Evolutionary conservation across 1,140 invertebrate genomes (phyloP).

Genomic region (Pemphigus obesinymphae): DNA sequence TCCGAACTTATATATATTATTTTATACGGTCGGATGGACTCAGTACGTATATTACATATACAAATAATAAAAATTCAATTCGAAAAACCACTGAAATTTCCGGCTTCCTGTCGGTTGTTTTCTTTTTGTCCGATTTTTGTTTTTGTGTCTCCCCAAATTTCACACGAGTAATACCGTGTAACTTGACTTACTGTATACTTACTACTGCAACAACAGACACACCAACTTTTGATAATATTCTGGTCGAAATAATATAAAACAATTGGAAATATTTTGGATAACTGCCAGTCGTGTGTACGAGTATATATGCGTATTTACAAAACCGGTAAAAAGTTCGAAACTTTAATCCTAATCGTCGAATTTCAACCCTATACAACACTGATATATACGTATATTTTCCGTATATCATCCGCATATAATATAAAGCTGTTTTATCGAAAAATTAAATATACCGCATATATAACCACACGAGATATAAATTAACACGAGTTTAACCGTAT

Average conservation of each 20-base stretch:
- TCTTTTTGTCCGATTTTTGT: too few relatives aligned
- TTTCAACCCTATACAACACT: background rate
- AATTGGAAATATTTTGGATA: conserved; percentile 28
- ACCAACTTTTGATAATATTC: conserved; percentile 13
- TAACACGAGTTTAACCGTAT: background rate
- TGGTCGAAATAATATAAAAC: conserved; percentile 29
- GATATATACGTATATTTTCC: background rate
- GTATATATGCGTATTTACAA: background rate
- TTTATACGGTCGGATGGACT: too few relatives aligned
- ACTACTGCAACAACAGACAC: too few relatives aligned
- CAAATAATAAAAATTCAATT: too few relatives aligned
- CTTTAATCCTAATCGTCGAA: background rate
- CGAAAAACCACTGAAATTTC: too few relatives aligned
- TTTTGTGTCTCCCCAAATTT: too few relatives aligned
- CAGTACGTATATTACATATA: too few relatives aligned
- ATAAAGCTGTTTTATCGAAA: background rate
- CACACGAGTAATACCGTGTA: too few relatives aligned
- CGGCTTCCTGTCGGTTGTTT: too few relatives aligned
- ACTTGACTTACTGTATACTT: too few relatives aligned
- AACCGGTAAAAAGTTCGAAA: conserved; percentile 7
- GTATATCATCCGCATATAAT: background rate
- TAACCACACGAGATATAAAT: background rate
- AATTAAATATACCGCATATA: background rate
- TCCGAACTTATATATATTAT: too few relatives aligned
- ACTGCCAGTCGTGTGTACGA: background rate